A percentile compares a stretch with the other conserved stretches of the same genome.
phyloP scores from a whole-genome alignment of 64 coral and sea anemone genomes.

The Pocillopora damicornis region DNA sequence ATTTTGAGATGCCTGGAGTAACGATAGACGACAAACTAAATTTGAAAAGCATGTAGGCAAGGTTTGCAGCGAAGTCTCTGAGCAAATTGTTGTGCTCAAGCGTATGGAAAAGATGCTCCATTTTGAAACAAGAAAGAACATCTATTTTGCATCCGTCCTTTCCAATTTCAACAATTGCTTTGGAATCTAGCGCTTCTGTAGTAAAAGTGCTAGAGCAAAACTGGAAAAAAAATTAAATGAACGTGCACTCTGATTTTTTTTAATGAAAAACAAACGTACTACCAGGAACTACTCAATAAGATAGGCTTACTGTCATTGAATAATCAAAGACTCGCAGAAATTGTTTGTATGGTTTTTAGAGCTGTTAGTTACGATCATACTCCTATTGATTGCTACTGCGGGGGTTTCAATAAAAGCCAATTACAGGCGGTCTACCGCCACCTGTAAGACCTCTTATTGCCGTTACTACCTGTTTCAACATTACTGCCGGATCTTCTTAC shows the following conservation, averaged over 20 bases:
- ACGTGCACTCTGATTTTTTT: not conserved
- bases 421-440: too few relatives aligned
- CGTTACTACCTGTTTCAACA: too few relatives aligned
- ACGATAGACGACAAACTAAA: constrained; percentile 4
- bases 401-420: too few relatives aligned
- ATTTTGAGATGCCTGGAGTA: constrained; percentile 2
- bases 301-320: not conserved
- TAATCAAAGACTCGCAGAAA: not conserved
- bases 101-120: too few relatives aligned
- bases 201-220: not conserved
- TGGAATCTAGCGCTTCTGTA: not conserved
- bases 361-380: not conserved
- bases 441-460: too few relatives aligned
- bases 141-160: too few relatives aligned
- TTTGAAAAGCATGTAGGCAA: not conserved
- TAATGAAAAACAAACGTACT: not conserved
- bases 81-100: too few relatives aligned
- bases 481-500: too few relatives aligned
- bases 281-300: not conserved
- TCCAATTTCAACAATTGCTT: too few relatives aligned
- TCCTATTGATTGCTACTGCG: not conserved
- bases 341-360: not conserved
- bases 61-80: too few relatives aligned
- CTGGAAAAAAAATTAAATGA: constrained; percentile 1
- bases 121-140: too few relatives aligned